phyloP scores from a whole-genome alignment of 2,888 invertebrate species.

The Drosophila suboccidentalis region DNA sequence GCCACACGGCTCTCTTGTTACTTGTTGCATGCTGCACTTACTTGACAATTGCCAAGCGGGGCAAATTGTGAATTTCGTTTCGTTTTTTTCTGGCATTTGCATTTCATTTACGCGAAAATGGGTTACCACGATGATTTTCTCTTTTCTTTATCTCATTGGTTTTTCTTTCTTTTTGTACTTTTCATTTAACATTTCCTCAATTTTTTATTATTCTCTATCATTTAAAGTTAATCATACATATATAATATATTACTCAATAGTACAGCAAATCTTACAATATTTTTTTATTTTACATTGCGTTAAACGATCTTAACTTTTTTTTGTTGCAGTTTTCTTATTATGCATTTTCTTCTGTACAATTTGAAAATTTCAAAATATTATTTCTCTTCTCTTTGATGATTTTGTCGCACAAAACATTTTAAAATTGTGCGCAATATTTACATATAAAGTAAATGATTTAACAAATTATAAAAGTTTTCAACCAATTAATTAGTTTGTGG shows the following conservation, averaged over 20 bases:
- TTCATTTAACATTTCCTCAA: slow-evolving; percentile 62
- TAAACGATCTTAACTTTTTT: slow-evolving; percentile 30
- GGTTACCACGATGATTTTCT: slow-evolving; percentile 67
- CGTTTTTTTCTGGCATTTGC: slow-evolving; percentile 58
- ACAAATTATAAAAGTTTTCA: not conserved
- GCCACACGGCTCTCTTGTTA: slow-evolving; percentile 45
- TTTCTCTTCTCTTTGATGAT: slow-evolving; percentile 11
- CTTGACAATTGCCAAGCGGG: slow-evolving; percentile 67
- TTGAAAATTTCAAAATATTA: slow-evolving; percentile 16
- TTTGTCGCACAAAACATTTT: slow-evolving; percentile 19
- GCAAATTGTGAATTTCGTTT: slow-evolving; percentile 38
- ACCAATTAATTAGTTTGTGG: slow-evolving; percentile 1
- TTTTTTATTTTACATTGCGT: slow-evolving; percentile 40
- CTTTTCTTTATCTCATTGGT: slow-evolving; percentile 44
- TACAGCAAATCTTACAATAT: slow-evolving; percentile 60
- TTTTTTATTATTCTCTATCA: slow-evolving; percentile 72
- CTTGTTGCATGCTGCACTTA: slow-evolving; percentile 76
- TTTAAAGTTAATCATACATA: slow-evolving; percentile 48
- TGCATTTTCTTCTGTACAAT: slow-evolving; percentile 33
- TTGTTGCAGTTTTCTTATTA: slow-evolving; percentile 1
- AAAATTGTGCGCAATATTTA: slow-evolving; percentile 31
- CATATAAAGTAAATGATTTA: slow-evolving; percentile 22
- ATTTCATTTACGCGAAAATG: slow-evolving; percentile 58
- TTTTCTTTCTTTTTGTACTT: slow-evolving; percentile 22
- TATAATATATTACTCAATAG: slow-evolving; percentile 59